Evolutionary conservation across 2,888 invertebrate species (phyloP).

Genomic region (Pinctada fucata): DNA sequence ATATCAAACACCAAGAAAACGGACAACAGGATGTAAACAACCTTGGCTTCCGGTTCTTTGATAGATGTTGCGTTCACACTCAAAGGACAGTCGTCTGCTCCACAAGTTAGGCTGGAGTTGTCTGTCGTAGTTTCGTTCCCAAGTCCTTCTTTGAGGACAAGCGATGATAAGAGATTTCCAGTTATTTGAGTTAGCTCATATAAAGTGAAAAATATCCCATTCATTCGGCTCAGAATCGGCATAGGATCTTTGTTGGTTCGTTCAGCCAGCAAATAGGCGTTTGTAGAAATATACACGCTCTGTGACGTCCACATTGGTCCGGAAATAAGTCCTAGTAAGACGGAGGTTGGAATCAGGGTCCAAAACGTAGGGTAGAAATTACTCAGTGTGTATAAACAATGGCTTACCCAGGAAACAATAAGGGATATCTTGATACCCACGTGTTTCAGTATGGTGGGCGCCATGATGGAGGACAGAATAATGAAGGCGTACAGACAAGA

Average conservation of each 20-base stretch:
- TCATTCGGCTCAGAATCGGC: constrained; percentile 64
- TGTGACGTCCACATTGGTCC: constrained; percentile 73
- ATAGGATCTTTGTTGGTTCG: constrained; percentile 54
- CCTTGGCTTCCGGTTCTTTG: constrained; percentile 54
- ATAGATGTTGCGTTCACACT: constrained; percentile 47
- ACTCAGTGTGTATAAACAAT: constrained; percentile 65
- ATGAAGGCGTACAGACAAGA: constrained; percentile 68
- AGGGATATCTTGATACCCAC: constrained; percentile 67
- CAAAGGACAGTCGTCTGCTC: constrained; percentile 59
- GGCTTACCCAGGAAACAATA: constrained; percentile 60
- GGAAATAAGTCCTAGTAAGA: constrained; percentile 65
- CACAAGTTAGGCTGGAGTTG: constrained; percentile 47
- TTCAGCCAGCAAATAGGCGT: constrained; percentile 64
- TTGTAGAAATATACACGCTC: constrained; percentile 68
- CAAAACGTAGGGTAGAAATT: constrained; percentile 68
- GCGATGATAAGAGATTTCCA: constrained; percentile 70
- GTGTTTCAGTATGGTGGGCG: constrained; percentile 64
- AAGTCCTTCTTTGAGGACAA: constrained; percentile 60
- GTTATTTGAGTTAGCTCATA: constrained; percentile 70
- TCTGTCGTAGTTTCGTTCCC: constrained; percentile 42
- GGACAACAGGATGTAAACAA: constrained; percentile 66
- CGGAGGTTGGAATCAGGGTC: constrained; percentile 66
- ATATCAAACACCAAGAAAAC: constrained; percentile 62
- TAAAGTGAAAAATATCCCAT: constrained; percentile 70
- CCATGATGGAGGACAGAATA: constrained; percentile 68